These are phyloP conservation scores for Syritta pipiens DNA, from an alignment of 2,888 invertebrate species.

Conservation along the genomic window DNA sequence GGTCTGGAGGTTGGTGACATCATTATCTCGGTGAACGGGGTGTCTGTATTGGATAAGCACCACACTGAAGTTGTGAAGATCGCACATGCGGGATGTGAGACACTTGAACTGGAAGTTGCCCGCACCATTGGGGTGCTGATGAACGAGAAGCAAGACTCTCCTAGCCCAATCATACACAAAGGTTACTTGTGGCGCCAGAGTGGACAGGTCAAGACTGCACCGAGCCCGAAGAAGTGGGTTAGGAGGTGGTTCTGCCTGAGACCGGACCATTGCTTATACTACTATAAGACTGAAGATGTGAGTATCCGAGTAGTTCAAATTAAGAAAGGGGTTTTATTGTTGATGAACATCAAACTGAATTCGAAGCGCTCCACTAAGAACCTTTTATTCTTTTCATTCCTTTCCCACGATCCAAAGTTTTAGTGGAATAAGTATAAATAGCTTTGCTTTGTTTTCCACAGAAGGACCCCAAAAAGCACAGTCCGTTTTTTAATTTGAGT, in stretches of 20 bases:
- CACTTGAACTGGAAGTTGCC: constrained; percentile 92
- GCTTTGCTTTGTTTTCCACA: background rate
- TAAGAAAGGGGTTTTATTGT: no score
- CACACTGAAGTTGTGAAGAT: constrained; percentile 96
- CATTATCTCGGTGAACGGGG: constrained; percentile 93
- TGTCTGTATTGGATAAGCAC: constrained; percentile 93
- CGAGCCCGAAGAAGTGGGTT: constrained; percentile 86
- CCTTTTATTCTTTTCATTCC: no score
- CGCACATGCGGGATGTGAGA: constrained; percentile 92
- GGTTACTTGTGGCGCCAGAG: constrained; percentile 89
- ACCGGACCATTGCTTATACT: constrained; percentile 95
- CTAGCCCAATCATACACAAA: constrained; percentile 84
- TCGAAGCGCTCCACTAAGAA: no score
- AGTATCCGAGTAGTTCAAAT: no score
- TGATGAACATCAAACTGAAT: no score
- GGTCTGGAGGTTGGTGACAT: constrained; percentile 97
- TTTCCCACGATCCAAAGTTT: no score
- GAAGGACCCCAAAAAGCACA: background rate
- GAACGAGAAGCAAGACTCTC: constrained; percentile 83
- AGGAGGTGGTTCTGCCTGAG: constrained; percentile 94
- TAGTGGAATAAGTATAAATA: no score
- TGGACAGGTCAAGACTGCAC: constrained; percentile 81
- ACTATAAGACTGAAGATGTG: constrained; percentile 95
- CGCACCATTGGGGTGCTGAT: constrained; percentile 90
- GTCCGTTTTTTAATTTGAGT: no score